Percentiles rank a stretch among this genome's conserved stretches.
Evolutionary conservation across 2,888 invertebrate species (phyloP).

Genomic region (Hemistola chrysoprasaria): DNA sequence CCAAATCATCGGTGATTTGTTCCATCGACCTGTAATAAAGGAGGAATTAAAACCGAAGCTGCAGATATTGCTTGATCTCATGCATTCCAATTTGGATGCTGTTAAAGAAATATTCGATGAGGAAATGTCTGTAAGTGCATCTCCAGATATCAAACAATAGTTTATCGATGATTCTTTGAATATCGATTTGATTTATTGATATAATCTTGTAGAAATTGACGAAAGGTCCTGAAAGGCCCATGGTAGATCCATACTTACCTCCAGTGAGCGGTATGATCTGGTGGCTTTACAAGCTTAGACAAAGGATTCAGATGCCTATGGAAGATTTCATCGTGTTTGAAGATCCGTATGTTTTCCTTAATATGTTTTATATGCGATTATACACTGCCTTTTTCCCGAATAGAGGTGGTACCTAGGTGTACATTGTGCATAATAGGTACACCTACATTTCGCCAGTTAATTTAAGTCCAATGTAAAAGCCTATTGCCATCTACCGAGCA

Average conservation of each 20-base stretch:
- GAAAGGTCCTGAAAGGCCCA: slow-evolving; percentile 70
- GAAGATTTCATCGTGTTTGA: slow-evolving; percentile 85
- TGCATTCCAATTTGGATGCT: slow-evolving; percentile 84
- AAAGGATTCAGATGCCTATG: slow-evolving; percentile 81
- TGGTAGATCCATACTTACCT: slow-evolving; percentile 87
- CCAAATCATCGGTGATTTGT: slow-evolving; percentile 87
- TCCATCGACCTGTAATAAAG: slow-evolving; percentile 88
- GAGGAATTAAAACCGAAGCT: slow-evolving; percentile 87
- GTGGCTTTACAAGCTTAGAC: slow-evolving; percentile 86
- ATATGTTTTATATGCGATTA: too few species aligned
- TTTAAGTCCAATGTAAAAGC: too few species aligned
- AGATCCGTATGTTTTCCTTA: slow-evolving; percentile 76
- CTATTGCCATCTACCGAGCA: too few species aligned
- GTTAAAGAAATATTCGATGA: slow-evolving; percentile 85
- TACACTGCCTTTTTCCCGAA: too few species aligned
- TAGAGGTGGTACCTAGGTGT: too few species aligned
- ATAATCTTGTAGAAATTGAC: slow-evolving; percentile 56
- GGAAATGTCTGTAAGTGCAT: slow-evolving; percentile 67
- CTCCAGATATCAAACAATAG: too few species aligned
- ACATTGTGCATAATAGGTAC: too few species aligned
- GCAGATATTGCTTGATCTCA: slow-evolving; percentile 83
- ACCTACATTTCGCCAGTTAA: too few species aligned
- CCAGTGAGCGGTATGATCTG: slow-evolving; percentile 88
- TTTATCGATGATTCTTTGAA: too few species aligned
- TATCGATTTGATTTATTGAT: too few species aligned